These are phyloP conservation scores for Lepidonotus clava DNA, from an alignment of 2,888 invertebrate species.

Conservation along the genomic window DNA sequence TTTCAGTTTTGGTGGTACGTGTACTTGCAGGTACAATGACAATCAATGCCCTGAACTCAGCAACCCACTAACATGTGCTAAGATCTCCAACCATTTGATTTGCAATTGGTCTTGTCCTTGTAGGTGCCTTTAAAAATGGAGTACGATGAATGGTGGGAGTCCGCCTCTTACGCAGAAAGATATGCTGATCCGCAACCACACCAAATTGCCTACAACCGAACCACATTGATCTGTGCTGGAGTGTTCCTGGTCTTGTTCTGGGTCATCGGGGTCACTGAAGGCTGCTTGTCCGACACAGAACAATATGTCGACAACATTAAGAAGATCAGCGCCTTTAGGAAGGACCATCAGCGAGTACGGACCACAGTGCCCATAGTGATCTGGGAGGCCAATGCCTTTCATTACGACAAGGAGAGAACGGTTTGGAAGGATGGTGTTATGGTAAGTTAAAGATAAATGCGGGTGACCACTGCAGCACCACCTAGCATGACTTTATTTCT, in stretches of 20 bases:
- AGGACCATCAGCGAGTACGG: neutral
- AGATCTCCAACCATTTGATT: too few relatives aligned
- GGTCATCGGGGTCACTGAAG: neutral
- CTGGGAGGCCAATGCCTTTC: conserved; percentile 13
- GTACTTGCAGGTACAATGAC: too few relatives aligned
- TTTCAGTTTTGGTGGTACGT: too few relatives aligned
- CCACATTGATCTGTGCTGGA: neutral
- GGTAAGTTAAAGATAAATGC: neutral
- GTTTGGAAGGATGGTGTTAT: conserved; percentile 36
- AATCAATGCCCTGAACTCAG: too few relatives aligned
- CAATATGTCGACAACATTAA: neutral
- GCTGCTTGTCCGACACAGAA: conserved; percentile 3
- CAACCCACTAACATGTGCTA: too few relatives aligned
- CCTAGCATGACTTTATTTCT: too few relatives aligned
- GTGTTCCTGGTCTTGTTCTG: neutral
- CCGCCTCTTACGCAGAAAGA: neutral
- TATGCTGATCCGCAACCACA: neutral
- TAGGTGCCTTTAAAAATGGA: conserved; percentile 1
- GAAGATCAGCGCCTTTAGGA: neutral
- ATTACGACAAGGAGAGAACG: conserved; percentile 1
- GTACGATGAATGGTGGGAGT: neutral
- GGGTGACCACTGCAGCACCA: too few relatives aligned
- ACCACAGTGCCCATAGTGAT: neutral
- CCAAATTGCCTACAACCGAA: neutral
- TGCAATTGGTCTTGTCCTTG: too few relatives aligned